Percentiles rank a stretch among this genome's conserved stretches.
Evolutionary conservation across 2,797 vertebrate species (phyloP).

Genomic region (Sebastes baramenuke): DNA sequence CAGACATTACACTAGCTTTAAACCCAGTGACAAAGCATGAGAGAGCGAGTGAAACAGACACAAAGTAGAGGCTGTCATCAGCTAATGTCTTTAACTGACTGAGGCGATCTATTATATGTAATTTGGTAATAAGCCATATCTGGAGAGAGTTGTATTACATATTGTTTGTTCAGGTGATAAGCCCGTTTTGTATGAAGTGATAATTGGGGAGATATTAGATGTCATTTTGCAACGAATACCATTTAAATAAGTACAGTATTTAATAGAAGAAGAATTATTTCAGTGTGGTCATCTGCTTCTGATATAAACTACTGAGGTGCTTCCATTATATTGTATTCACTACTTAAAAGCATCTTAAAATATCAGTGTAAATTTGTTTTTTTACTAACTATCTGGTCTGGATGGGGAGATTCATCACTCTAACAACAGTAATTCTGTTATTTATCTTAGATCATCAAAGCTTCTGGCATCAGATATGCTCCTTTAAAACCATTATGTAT

Average conservation of each 20-base stretch:
- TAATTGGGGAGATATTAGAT: not conserved
- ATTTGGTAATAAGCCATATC: not conserved
- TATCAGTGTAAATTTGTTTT: not conserved
- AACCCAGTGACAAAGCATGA: slow-evolving; percentile 33
- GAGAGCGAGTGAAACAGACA: slow-evolving; percentile 2
- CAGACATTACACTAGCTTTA: slow-evolving; percentile 31
- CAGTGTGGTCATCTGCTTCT: not conserved
- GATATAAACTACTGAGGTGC: not conserved
- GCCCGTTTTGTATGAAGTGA: not conserved
- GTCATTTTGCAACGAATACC: not conserved
- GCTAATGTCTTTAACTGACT: not conserved
- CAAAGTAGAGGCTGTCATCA: not conserved
- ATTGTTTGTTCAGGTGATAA: not conserved
- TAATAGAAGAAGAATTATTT: not conserved
- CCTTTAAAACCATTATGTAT: not conserved
- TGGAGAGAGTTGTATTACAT: not conserved
- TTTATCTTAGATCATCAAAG: not conserved
- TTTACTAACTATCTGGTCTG: not conserved
- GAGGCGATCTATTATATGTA: not conserved
- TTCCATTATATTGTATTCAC: not conserved
- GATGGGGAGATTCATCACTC: not conserved
- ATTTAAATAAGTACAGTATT: not conserved
- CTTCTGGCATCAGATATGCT: not conserved
- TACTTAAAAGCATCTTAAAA: not conserved
- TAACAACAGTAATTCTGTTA: not conserved